Evolutionary conservation across 2,113 vertebrate species (phyloP), one percentile per base, ranked within the genome.

Genomic region (Stegastes partitus): DNA sequence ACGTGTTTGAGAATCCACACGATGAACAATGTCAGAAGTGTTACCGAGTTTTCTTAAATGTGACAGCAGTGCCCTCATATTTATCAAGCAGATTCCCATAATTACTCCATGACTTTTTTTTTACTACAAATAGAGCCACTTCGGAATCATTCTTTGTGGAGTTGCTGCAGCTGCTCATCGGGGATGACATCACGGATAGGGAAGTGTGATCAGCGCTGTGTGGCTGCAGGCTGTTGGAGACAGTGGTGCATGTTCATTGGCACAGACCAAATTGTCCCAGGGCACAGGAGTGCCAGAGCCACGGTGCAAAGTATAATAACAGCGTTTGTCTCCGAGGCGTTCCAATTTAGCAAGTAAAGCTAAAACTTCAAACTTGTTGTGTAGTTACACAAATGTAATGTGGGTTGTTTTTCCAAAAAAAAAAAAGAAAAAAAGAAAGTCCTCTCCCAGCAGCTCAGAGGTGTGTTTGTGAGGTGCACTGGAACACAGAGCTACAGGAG

Each of bases 281-380:
- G 68, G 81, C 81, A 68, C n/a, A 58, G 85, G 87, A 86, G 88
- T 67, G 88, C 79, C 82, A 74, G n/a, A 50, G 57, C 15, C 58
- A 19, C 12, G 47, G 39, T 28, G 26, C 47, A 34, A 79, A 82
- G 83, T 56, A 74, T 56, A 77, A 83, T 39, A 81, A 73, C 66
- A 70, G n/a, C 2, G 14, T 63, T 34, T 49, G 9, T 34, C 45
- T 42, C 23, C 47, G 9, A 54, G 37, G 56, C 54, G 6, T 37
- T 66, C n/a, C 31, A 34, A 19, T 42, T 15, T 15, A 42, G 37
- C 22, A 8, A 56, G 37, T n/a, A 23, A 45, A 49, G 22, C 73
- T 56, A 26, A n/a, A 72, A 70, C 51, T 51, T 62, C 9, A 2
- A 65, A 59, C 19, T 31, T 5, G 37, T 71, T 19, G 37, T 55